Evolutionary conservation across 1,140 invertebrate species (phyloP).

Genomic region (Aphaenogaster floridana): DNA sequence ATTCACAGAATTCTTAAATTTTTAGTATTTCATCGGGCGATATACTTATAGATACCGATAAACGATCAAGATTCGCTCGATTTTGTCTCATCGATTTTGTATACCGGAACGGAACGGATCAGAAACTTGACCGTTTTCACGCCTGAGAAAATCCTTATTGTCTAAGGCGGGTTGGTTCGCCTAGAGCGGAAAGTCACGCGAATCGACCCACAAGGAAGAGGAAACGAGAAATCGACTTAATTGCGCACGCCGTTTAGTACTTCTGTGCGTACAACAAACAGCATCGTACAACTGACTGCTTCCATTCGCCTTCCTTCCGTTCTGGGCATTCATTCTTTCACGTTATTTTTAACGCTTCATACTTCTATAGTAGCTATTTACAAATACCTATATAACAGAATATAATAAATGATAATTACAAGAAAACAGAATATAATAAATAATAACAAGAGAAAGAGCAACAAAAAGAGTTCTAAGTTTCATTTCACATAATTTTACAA

Average conservation of each 20-base stretch:
- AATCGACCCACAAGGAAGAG: slow-evolving; percentile 71
- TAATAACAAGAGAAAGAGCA: not conserved
- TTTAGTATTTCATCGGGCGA: not conserved
- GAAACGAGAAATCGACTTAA: slow-evolving; percentile 75
- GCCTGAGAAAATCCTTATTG: slow-evolving; percentile 73
- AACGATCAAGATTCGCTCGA: slow-evolving; percentile 33
- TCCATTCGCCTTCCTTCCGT: not conserved
- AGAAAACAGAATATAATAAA: not conserved
- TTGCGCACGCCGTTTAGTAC: slow-evolving; percentile 67
- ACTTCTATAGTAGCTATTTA: not conserved
- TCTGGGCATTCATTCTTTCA: not conserved
- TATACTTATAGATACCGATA: not conserved
- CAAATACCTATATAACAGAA: not conserved
- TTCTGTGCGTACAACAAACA: slow-evolving; percentile 43
- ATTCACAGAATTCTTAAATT: not conserved
- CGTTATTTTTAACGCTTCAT: not conserved
- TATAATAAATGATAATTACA: not conserved
- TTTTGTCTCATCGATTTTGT: slow-evolving; percentile 1
- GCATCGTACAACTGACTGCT: slow-evolving; percentile 27
- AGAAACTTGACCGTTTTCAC: slow-evolving; percentile 68
- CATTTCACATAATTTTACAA: not conserved
- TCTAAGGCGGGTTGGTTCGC: slow-evolving; percentile 52
- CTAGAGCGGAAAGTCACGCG: slow-evolving; percentile 77
- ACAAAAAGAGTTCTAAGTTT: not conserved
- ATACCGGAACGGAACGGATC: slow-evolving; percentile 66